Evolutionary conservation across 2,797 vertebrate genomes (phyloP).

Genomic region (Crotalus adamanteus): DNA sequence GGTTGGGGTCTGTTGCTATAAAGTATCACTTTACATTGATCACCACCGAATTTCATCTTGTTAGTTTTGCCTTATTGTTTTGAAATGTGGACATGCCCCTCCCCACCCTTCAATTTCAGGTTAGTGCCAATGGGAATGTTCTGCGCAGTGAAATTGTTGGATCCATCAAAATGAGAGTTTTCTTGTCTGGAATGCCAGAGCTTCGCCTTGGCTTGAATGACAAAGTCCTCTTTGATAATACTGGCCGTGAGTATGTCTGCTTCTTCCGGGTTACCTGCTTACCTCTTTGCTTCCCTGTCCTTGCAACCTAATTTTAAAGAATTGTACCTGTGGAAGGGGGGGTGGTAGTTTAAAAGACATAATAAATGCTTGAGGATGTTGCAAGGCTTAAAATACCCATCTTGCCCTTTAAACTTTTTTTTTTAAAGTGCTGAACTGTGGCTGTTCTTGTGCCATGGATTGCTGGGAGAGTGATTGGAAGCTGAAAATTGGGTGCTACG

Average conservation of each 20-base stretch:
- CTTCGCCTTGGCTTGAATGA: constrained; percentile 93
- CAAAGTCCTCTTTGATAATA: constrained; percentile 98
- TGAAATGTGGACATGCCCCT: not conserved
- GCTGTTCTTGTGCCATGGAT: not conserved
- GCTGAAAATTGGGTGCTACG: not conserved
- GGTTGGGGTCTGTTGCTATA: too few relatives aligned
- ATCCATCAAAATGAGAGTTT: constrained; percentile 98
- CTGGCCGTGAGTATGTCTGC: constrained; percentile 88
- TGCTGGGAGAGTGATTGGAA: not conserved
- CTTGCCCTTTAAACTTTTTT: not conserved
- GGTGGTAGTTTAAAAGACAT: not conserved
- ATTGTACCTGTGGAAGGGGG: not conserved
- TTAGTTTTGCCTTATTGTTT: not conserved
- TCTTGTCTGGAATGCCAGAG: constrained; percentile 97
- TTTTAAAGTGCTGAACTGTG: not conserved
- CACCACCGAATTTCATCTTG: not conserved
- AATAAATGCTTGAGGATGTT: not conserved
- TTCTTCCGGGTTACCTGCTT: accelerated
- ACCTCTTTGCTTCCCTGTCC: accelerated
- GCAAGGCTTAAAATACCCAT: not conserved
- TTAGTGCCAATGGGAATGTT: constrained; percentile 95
- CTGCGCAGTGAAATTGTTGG: constrained; percentile 96
- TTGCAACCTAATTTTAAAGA: not conserved
- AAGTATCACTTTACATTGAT: not conserved
- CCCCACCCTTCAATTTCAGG: constrained; percentile 64